Conservation (phyloP, 2,113 vertebrate species). For the Pavo muticus region DNA sequence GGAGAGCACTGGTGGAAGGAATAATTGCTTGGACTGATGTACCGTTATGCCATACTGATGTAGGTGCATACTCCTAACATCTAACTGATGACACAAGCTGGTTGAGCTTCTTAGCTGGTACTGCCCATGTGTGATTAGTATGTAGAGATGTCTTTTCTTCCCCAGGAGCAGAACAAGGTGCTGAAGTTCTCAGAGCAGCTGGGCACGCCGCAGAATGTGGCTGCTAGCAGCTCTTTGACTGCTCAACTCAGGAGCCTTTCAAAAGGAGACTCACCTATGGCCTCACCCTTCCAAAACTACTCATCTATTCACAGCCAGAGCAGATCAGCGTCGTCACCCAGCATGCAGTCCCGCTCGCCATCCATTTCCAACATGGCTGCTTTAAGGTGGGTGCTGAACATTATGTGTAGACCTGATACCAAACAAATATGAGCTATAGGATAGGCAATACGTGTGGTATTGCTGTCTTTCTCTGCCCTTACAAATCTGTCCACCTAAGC, state of each 20-base stretch:
- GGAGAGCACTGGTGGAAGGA: neutral
- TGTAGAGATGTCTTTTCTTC: neutral
- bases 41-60: neutral
- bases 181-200: constrained; percentile 86
- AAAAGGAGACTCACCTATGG: constrained; percentile 87
- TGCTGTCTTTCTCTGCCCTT: neutral
- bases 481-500: neutral
- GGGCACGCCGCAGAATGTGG: constrained; percentile 79
- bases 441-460: rapidly evolving
- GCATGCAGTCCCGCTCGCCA: constrained; percentile 87
- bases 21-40: neutral
- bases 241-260: constrained; percentile 89
- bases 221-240: constrained; percentile 84
- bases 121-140: neutral
- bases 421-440: rapidly evolving
- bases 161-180: constrained; percentile 89
- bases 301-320: constrained; percentile 88
- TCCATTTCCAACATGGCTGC: constrained; percentile 97
- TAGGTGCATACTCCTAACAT: neutral
- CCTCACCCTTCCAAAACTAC: constrained; percentile 92
- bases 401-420: rapidly evolving
- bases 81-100: neutral
- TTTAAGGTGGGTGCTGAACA: constrained; percentile 79
- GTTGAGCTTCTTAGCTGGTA: neutral
- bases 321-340: constrained; percentile 86